Evolutionary conservation across 2,888 invertebrate species (phyloP), one percentile per base, ranked within the genome.

Genomic region (Agrilus mali): DNA sequence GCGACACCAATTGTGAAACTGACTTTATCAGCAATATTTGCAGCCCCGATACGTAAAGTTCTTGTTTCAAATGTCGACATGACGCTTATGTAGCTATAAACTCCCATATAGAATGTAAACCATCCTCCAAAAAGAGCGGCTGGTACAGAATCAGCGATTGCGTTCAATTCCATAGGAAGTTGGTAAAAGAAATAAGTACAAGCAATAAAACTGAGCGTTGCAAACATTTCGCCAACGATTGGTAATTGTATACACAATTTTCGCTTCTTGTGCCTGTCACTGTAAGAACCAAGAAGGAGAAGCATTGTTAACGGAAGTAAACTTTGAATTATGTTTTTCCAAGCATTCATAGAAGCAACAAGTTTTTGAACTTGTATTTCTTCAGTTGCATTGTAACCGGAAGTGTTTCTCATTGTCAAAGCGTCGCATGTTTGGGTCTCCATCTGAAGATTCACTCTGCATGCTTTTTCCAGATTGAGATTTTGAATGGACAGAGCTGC

Each of bases 251-350:
- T 85, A 56, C 84, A 85, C 14, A 85, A 81, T 59, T 81, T 82
- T 51, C 80, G 68, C 40, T 77, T 68, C 1, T 79, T 78, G 15
- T 68, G 66, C 60, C 73, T 70, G 55, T 80, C 80, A 54, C 79
- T 80, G 68, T 80, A 80, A 0, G 85, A 82, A 3, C 86, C 86
- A 57, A 86, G 72, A 60, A 86, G 85, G 55, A 86, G 72, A 47
- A 87, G 77, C 46, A 86, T 66, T 10, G 80, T 65, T 42, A 84
- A 82, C n/a, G 86, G 86, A 31, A 86, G 65, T 38, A 83, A 72
- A 48, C 84, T 84, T 64, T 86, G 86, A 38, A 87, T 64, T 27
- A 85, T 77, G 14, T 85, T 84, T 60, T 85, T 85, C 84, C 85
- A 86, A 17, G 84, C 83, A 49, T 82, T 78, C 67, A 86, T 82